Conservation (phyloP, 2,888 invertebrate genomes). For the Coelinius sp. region DNA sequence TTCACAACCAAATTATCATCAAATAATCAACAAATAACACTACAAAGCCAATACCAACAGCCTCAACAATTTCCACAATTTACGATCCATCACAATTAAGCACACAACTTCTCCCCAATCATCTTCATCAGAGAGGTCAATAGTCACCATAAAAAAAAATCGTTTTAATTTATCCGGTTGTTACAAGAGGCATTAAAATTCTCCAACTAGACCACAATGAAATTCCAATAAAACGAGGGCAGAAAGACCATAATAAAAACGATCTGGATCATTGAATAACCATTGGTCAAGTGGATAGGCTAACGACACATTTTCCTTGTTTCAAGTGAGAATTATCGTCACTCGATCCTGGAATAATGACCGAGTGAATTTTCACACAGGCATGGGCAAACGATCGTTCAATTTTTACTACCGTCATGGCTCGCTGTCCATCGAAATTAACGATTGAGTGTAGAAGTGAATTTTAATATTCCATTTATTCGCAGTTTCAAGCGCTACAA, state of each 20-base stretch:
- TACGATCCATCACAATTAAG: not conserved
- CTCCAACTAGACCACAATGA: not conserved
- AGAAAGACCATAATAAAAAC: not conserved
- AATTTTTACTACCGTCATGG: slow-evolving; percentile 47
- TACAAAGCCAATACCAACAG: not conserved
- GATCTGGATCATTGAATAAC: slow-evolving; percentile 16
- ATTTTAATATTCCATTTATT: not conserved
- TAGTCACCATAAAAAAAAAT: not conserved
- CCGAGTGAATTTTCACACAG: slow-evolving; percentile 46
- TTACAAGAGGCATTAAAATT: slow-evolving; percentile 4
- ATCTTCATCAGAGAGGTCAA: not conserved
- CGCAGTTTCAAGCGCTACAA: not conserved
- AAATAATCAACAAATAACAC: not conserved
- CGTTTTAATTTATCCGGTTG: not conserved
- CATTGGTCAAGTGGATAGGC: slow-evolving; percentile 27
- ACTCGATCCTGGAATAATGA: slow-evolving; percentile 44
- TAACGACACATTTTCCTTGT: slow-evolving; percentile 23
- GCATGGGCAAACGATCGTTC: slow-evolving; percentile 44
- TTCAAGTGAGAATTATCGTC: slow-evolving; percentile 36
- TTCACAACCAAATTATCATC: not conserved
- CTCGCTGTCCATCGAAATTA: slow-evolving; percentile 44
- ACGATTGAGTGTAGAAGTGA: slow-evolving; percentile 33
- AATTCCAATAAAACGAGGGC: not conserved
- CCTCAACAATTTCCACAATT: not conserved
- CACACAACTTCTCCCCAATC: not conserved